Percentiles rank a stretch among this genome's conserved stretches.
phyloP scores from a whole-genome alignment of 2,797 vertebrate genomes.

The Dipus sagitta region DNA sequence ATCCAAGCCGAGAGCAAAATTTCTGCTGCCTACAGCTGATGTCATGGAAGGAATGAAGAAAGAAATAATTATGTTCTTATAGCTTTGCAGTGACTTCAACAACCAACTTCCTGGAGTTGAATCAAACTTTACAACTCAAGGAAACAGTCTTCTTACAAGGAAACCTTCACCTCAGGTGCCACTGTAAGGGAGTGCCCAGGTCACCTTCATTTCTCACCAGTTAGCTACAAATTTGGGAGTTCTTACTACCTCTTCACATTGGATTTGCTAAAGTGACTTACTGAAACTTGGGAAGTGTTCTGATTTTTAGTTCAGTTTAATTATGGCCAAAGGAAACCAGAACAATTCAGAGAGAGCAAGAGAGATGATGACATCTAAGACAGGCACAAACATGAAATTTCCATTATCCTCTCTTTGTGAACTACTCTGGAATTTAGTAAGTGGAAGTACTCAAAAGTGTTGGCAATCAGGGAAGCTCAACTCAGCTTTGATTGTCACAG shows the following conservation, averaged over 20 bases:
- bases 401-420: background rate
- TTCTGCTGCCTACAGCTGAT: background rate
- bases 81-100: background rate
- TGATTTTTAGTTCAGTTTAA: background rate
- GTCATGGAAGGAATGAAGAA: slow-evolving; percentile 6
- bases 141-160: background rate
- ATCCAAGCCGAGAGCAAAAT: background rate
- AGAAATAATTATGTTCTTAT: background rate
- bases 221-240: background rate
- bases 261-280: slow-evolving; percentile 37
- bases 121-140: background rate
- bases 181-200: background rate
- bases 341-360: background rate
- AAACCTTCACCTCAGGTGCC: background rate
- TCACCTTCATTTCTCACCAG: background rate
- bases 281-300: background rate
- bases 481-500: no score
- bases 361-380: background rate
- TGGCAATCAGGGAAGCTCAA: background rate
- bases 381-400: background rate
- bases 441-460: background rate
- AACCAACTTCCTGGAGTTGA: background rate
- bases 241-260: background rate
- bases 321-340: slow-evolving; percentile 1
- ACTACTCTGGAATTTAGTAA: background rate